Conservation (phyloP, 1,140 invertebrate species). For the Meloidogyne floridensis region DNA sequence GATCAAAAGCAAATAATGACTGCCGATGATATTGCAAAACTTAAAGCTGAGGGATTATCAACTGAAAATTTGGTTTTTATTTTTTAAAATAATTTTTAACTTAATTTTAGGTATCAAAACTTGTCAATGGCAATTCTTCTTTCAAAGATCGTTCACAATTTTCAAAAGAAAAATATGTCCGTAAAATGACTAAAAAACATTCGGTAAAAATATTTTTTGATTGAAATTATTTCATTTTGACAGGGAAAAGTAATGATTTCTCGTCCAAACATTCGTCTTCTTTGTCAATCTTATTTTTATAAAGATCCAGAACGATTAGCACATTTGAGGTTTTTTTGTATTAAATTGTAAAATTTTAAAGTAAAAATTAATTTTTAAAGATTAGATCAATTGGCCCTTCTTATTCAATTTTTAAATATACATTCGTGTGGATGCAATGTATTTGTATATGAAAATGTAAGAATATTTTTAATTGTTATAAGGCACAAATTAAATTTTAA, state of each 20-base stretch:
- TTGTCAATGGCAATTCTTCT: conserved; percentile 36
- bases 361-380: conserved; percentile 28
- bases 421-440: conserved; percentile 37
- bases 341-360: background rate
- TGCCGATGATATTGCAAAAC: conserved; percentile 4
- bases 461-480: background rate
- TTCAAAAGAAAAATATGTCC: conserved; percentile 40
- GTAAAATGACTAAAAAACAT: conserved; percentile 44
- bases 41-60: conserved; percentile 9
- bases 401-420: conserved; percentile 34
- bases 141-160: conserved; percentile 38
- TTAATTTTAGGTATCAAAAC: conserved; percentile 35
- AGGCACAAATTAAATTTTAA: no score
- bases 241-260: conserved; percentile 38
- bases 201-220: conserved; percentile 20
- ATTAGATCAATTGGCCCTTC: conserved; percentile 37
- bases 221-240: background rate
- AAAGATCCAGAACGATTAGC: conserved; percentile 39
- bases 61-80: conserved; percentile 18
- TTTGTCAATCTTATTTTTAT: conserved; percentile 36
- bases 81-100: conserved; percentile 15
- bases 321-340: conserved; percentile 34
- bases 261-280: conserved; percentile 36
- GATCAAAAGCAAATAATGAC: conserved; percentile 23
- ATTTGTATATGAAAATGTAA: conserved; percentile 41